Evolutionary conservation across 2,113 vertebrate species (phyloP), one percentile per base, ranked within the genome.

Genomic region (Scophthalmus maximus): DNA sequence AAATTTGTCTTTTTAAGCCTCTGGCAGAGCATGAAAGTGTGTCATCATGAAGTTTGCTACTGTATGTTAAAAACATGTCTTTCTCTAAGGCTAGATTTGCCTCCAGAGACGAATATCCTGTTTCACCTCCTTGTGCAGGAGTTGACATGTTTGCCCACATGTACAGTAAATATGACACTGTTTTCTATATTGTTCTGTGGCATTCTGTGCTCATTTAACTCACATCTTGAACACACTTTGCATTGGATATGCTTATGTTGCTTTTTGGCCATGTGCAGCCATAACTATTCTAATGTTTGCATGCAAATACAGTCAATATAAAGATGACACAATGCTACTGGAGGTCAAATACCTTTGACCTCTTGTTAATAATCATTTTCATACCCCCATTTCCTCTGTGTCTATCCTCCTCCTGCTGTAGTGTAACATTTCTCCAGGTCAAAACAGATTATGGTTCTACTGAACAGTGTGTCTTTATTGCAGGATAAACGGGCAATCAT

Each of bases 221-320:
- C 49, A 32, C 11, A 6, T 50, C 68, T 52, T 32, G 25, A 12
- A 47, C 59, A 59, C 52, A 26, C 47, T 63, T 29, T 61, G 17
- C 56, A 72, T 82, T 63, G 34, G 26, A 62, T 68, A 59, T 71
- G 57, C 64, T 30, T 34, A 63, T 74, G 79, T 79, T 50, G 38
- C 68, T 68, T 50, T 27, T 61, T 11, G 53, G 60, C 42, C 29
- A 15, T 62, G 55, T 50, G 46, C 61, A 29, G 5, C 56, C 59
- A 69, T 75, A 40, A 47, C 20, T 10, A 22, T 26, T 57, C 23
- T 36, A 56, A 57, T 51, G 51, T 46, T 42, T 30, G 40, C 18
- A 10, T 57, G 42, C 32, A 22, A 56, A 58, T 29, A 32, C 1
- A 17, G 49, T 23, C 23, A 23, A 42, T 38, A 53, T 23, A 50